Base-by-base conservation (phyloP, 2,888 invertebrate genomes). In the Noctua pronuba region DNA sequence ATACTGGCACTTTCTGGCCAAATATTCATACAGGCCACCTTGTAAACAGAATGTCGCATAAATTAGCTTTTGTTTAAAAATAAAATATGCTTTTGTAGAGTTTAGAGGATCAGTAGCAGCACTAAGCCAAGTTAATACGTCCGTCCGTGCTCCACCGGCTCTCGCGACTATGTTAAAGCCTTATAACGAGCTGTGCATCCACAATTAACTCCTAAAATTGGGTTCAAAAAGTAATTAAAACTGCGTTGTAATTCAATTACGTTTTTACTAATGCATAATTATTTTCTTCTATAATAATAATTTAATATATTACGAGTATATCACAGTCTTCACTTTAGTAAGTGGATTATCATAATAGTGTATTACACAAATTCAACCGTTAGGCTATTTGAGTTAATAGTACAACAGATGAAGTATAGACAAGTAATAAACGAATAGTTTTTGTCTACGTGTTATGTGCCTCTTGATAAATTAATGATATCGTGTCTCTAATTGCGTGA, bases 271-370 rank as follows among this genome's bases (percentile, higher is more conserved):
- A 95, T 95, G 92, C 93, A 93, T 94, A 91, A 89, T 89, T 91
- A 88, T 90, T 94, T 88, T 93, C 92, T 93, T 95, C 93, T 94
- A 92, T 85, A 66, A 86, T 91, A 90, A 92, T 93, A 89, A 89
- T 87, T 87, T 89, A 60, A 75, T 92, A 93, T 91, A 88, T 94
- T 95, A 95, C 92, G 94, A 95, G 94, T 96, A 96, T 96, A 96
- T 96, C 96, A 96, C 96, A 96, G 96, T 96, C 94, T 94, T 95
- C 96, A 96, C 95, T 96, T 96, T 94, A 96, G 92, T 93, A 95
- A 96, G 95, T 96, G 95, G 94, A 93, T 94, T 92, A 93, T 93
- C 91, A 92, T 93, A 92, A 92, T 90, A 90, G 88, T 90, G 86
- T 86, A 89, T 88, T 88, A 89, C 89, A 88, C 89, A 92, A 91